Evolutionary conservation across 1,140 invertebrate species (phyloP).

Genomic region (Olivierus martensii): DNA sequence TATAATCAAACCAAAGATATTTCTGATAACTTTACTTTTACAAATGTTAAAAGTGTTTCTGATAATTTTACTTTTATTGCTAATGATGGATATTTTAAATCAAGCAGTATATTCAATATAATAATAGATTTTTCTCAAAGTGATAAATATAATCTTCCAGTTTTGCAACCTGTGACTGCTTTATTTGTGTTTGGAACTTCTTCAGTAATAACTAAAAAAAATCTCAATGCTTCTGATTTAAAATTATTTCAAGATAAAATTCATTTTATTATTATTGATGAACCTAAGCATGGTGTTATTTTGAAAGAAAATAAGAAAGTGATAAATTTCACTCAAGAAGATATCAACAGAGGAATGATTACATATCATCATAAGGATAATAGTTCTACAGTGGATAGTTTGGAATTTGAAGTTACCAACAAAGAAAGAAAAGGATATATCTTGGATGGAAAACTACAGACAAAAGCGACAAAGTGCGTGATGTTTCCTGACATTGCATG

Average conservation of each 20-base stretch:
- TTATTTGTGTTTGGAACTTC: not conserved
- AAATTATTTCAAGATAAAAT: not conserved
- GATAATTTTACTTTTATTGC: slow-evolving; percentile 10
- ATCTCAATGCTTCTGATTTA: slow-evolving; percentile 1
- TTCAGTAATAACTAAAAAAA: not conserved
- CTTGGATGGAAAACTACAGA: not conserved
- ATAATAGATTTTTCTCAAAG: too few species aligned
- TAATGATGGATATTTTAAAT: not conserved
- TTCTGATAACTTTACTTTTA: too few species aligned
- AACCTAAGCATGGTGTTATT: slow-evolving; percentile 2
- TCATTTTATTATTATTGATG: not conserved
- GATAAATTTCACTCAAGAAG: slow-evolving; percentile 5
- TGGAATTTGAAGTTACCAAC: slow-evolving; percentile 2
- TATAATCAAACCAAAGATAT: not conserved
- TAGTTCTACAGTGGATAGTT: not conserved
- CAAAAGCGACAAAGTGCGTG: slow-evolving; percentile 7
- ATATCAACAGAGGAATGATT: slow-evolving; percentile 6
- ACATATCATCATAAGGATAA: not conserved
- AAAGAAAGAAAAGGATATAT: not conserved
- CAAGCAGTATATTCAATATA: too few species aligned
- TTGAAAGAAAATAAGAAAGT: slow-evolving; percentile 1
- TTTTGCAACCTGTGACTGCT: not conserved
- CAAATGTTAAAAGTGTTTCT: too few species aligned
- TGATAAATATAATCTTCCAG: not conserved
- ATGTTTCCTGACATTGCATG: not conserved